Base-by-base conservation (phyloP, 1,140 invertebrate species). In the Dendrolimus kikuchii region DNA sequence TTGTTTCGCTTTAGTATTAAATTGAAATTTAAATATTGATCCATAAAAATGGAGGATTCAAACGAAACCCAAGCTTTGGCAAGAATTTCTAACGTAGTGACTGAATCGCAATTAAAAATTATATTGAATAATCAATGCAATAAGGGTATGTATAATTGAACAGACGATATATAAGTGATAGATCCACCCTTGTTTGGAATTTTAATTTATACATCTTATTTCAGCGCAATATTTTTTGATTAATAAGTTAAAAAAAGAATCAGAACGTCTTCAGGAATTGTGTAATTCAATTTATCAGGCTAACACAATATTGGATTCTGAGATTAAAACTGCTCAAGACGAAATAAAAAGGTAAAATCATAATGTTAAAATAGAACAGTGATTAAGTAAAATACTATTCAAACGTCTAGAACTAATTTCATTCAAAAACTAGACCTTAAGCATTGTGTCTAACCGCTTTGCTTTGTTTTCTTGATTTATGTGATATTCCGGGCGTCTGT, bases 311-410 rank as follows among this genome's bases (percentile, higher is more conserved):
- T 57, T 81, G 37, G 57, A 77, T 48, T 66, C 66, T 5, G 78
- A 81, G 62, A 75, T 81, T 59, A 74, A 71, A 62, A 60, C 71
- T 49, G 74, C 72, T 37, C 68, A 83, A 41, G 57, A 68, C 42
- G 69, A 77, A 66, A 66, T 74, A 39, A 64, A 74, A 54, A 82
- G 71, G 79, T 75, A 63, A 9, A 37, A 10, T 23, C 23, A 23
- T 23, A 23, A 23, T 23, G 23, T 23, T 23, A 23, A 1, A 23
- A 23, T 23, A 23, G 23, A 23, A 23, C 23, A 23, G 23, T 23
- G 23, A 23, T 2, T 23, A 23, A 23, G 23, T 23, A 23, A 23
- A 23, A 23, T 23, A 23, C 23, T 23, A 23, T 23, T 23, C 23
- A 3, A 23, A 23, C 23, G 3, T 23, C 23, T 23, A 23, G 23